A percentile compares a stretch with the other conserved stretches of the same genome.
Conservation (phyloP, 1,140 invertebrate species). For the Triops longicaudatus region DNA sequence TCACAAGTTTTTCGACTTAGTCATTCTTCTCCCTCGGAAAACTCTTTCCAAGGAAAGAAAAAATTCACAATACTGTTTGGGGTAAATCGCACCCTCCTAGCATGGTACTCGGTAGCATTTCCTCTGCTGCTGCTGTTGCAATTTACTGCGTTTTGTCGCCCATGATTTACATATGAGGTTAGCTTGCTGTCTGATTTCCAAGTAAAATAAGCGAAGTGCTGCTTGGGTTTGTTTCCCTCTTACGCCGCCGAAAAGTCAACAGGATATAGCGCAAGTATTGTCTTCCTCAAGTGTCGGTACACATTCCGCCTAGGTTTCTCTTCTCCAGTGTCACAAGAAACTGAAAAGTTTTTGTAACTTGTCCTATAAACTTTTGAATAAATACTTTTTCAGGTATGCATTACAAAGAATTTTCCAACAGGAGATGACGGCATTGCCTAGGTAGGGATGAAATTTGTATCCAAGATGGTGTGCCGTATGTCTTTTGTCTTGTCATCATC, state of each 20-base stretch:
- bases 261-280: not conserved
- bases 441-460: not conserved
- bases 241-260: not conserved
- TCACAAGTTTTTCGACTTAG: not conserved
- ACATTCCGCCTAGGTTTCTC: too few relatives aligned
- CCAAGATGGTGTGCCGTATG: not conserved
- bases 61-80: not conserved
- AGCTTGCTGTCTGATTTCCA: not conserved
- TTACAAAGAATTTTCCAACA: too few relatives aligned
- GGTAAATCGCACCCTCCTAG: too few relatives aligned
- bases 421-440: not conserved
- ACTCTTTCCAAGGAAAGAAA: not conserved
- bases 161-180: conserved; percentile 3
- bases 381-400: too few relatives aligned
- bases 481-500: not conserved
- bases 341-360: too few relatives aligned
- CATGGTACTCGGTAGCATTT: too few relatives aligned
- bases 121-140: not conserved
- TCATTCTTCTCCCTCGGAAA: not conserved
- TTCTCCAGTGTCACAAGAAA: too few relatives aligned
- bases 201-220: not conserved
- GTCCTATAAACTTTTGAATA: too few relatives aligned
- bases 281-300: not conserved
- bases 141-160: conserved; percentile 1
- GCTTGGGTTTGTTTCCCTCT: not conserved